A percentile compares a stretch with the other conserved stretches of the same genome.
These are phyloP conservation scores for Unio delphinus DNA, from an alignment of 2,888 invertebrate genomes.

Conservation along the genomic window DNA sequence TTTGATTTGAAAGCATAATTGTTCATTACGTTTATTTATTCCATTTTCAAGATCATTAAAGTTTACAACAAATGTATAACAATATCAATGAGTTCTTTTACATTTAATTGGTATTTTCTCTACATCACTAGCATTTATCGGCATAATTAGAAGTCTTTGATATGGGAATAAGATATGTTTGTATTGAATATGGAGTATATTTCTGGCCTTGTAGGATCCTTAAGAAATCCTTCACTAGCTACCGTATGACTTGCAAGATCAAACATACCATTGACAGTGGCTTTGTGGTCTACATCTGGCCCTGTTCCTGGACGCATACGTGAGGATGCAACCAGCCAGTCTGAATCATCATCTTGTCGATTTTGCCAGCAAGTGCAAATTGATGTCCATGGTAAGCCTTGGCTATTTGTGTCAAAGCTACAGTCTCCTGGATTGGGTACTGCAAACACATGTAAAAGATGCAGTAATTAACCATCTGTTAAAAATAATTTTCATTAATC, in stretches of 20 bases:
- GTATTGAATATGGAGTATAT: no score
- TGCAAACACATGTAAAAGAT: constrained; percentile 16
- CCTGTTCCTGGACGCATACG: constrained; percentile 33
- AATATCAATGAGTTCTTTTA: no score
- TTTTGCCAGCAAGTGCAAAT: constrained; percentile 44
- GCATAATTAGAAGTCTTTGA: no score
- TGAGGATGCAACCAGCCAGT: constrained; percentile 39
- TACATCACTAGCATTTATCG: no score
- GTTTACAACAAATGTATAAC: no score
- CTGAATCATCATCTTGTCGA: constrained; percentile 43
- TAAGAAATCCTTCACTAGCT: neutral
- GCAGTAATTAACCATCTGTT: neutral
- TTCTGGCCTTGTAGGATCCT: no score
- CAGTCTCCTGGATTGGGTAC: constrained; percentile 48
- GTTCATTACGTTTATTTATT: no score
- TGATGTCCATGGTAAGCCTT: constrained; percentile 11
- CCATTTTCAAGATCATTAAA: no score
- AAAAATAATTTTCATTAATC: no score
- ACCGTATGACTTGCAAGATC: neutral
- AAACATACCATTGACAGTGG: constrained; percentile 35
- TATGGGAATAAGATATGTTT: no score
- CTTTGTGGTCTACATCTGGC: constrained; percentile 40
- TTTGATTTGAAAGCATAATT: no score
- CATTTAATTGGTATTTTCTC: no score
- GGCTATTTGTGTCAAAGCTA: constrained; percentile 37